Evolutionary conservation across 2,888 invertebrate species (phyloP).

Genomic region (Drosophila melanosoma): DNA sequence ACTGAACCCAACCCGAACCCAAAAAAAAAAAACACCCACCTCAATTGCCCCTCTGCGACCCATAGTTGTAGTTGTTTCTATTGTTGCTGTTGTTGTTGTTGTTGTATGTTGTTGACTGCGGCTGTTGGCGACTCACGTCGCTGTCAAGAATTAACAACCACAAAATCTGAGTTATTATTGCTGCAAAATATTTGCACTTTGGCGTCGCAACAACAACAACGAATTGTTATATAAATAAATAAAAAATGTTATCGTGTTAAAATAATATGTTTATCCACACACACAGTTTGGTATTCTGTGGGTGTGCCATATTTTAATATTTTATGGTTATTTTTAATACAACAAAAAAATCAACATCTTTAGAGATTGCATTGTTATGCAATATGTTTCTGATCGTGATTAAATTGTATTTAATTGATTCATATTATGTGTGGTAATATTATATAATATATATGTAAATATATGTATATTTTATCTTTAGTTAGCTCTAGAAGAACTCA

Average conservation of each 20-base stretch:
- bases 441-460: no score
- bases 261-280: constrained; percentile 17
- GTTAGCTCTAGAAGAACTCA: not conserved
- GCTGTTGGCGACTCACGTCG: constrained; percentile 65
- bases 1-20: constrained; percentile 9
- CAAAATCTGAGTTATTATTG: constrained; percentile 76
- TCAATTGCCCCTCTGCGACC: constrained; percentile 9
- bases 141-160: constrained; percentile 77
- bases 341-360: not conserved
- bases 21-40: constrained; percentile 6
- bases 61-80: constrained; percentile 26
- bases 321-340: not conserved
- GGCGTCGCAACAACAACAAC: constrained; percentile 25
- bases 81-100: constrained; percentile 43
- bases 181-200: constrained; percentile 56
- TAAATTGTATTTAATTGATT: not conserved
- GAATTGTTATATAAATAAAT: constrained; percentile 31
- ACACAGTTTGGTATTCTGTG: not conserved
- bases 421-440: not conserved
- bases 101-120: constrained; percentile 57
- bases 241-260: constrained; percentile 26
- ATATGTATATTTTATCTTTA: no score
- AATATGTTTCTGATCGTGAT: not conserved
- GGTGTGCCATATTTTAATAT: not conserved
- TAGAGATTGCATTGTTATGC: not conserved